A percentile compares a stretch with the other conserved stretches of the same genome.
These are phyloP conservation scores for Campoletis sonorensis DNA, from an alignment of 1,140 invertebrate genomes.

Conservation along the genomic window DNA sequence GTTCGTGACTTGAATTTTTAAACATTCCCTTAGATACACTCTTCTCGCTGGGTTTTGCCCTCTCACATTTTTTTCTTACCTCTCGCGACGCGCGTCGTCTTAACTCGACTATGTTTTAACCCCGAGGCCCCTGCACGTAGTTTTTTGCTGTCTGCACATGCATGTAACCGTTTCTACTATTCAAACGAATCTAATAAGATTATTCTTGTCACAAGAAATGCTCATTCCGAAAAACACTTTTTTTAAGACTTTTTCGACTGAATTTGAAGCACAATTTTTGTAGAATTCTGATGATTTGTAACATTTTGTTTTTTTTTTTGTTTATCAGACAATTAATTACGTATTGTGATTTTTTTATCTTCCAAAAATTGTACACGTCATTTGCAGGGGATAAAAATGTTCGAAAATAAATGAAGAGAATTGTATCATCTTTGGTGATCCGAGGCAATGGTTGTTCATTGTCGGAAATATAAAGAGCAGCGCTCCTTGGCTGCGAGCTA, in stretches of 20 bases:
- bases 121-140: neutral
- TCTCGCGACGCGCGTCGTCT: neutral
- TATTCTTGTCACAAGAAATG: neutral
- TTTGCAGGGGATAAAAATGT: neutral
- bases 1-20: conserved; percentile 60
- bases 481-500: conserved; percentile 4
- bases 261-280: no score
- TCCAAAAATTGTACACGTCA: no score
- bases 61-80: neutral
- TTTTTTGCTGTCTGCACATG: neutral
- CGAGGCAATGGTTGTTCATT: neutral
- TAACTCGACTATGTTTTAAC: neutral
- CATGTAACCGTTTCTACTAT: conserved; percentile 6
- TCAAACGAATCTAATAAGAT: neutral
- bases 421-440: neutral
- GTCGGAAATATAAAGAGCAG: conserved; percentile 12
- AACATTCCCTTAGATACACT: neutral
- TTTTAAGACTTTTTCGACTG: no score
- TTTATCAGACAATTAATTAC: no score
- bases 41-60: neutral
- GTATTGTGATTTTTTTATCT: no score
- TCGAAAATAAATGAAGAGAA: neutral
- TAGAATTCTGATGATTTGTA: no score
- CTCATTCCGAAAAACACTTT: no score
- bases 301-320: no score